Conservation (phyloP, 2,888 invertebrate genomes). For the Nomada fabriciana region DNA sequence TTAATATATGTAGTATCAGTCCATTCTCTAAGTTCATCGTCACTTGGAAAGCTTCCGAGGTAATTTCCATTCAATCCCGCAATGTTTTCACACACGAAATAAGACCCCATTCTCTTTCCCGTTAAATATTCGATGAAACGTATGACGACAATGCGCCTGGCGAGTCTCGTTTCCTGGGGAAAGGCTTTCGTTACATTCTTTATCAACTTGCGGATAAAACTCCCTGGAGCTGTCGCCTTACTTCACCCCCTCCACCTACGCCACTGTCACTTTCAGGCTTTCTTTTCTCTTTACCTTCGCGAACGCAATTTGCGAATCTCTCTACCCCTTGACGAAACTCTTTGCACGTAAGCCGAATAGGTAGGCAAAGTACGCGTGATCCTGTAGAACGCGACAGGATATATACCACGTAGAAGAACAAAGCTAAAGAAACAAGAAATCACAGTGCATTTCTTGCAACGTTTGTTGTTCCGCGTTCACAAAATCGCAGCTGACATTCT, state of each 20-base stretch:
- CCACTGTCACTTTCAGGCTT: constrained; percentile 17
- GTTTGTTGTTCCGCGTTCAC: too few relatives aligned
- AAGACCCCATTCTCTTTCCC: constrained; percentile 19
- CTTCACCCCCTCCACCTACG: neutral
- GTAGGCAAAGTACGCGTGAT: neutral
- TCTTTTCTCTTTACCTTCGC: neutral
- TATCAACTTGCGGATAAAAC: constrained; percentile 37
- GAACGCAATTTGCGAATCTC: constrained; percentile 10
- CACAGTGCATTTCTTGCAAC: neutral
- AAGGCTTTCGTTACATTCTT: constrained; percentile 36
- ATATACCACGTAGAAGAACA: neutral
- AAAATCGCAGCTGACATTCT: constrained; percentile 27
- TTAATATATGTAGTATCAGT: neutral
- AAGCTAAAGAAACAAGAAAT: neutral
- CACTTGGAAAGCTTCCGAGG: too few relatives aligned
- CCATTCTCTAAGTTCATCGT: neutral
- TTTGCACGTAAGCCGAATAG: neutral
- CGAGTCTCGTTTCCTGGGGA: constrained; percentile 1
- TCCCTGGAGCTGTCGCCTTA: constrained; percentile 8
- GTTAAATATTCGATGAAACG: constrained; percentile 26
- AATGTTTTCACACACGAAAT: neutral
- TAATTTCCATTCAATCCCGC: constrained; percentile 1
- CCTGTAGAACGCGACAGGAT: neutral
- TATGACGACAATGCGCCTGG: constrained; percentile 10
- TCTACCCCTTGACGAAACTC: neutral